Evolutionary conservation across 1,140 invertebrate species (phyloP), one percentile per base, ranked within the genome.

Genomic region (Holotrichia oblita): DNA sequence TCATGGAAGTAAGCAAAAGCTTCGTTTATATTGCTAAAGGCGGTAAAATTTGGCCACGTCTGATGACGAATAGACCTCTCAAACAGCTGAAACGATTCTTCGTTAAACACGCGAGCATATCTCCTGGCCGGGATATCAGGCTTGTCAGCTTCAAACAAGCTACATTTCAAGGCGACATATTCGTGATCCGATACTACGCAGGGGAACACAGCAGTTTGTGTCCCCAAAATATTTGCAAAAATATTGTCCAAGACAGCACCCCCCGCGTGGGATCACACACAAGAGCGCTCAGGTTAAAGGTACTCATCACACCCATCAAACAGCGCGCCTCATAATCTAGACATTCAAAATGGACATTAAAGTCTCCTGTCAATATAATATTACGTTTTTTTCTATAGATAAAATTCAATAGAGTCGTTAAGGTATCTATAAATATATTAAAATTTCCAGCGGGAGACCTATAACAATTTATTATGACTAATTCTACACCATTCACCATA

Each of bases 331-430:
- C n/a, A 8, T 17, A 48, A 48, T 48, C 44, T 48, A 48, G 7
- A 48, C 44, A 69, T 20, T 69, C 64, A 27, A 69, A 69, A 27
- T 69, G 64, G 17, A 69, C 17, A 27, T 69, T 69, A 69, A 69
- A 69, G 64, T 69, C 64, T 69, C 64, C 64, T 27, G 24, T 69
- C 24, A 69, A 20, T 20, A 27, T 27, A 20, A 69, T 69, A 12
- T 69, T 20, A 69, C 17, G 24, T 20, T 27, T 27, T 27, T 69
- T 69, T 20, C 20, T 27, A 69, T 69, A 69, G 24, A 69, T 27
- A 69, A 22, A 69, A 22, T 20, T 22, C 10, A 69, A 27, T 20
- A 69, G 24, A 69, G 9, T 27, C 24, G 64, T 14, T 24, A 69
- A 69, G 10, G 22, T 24, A 69, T 69, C 64, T 12, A 69, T 2